Evolutionary conservation across 2,888 invertebrate genomes (phyloP), one percentile per base, ranked within the genome.

Genomic region (Archips xylosteana): DNA sequence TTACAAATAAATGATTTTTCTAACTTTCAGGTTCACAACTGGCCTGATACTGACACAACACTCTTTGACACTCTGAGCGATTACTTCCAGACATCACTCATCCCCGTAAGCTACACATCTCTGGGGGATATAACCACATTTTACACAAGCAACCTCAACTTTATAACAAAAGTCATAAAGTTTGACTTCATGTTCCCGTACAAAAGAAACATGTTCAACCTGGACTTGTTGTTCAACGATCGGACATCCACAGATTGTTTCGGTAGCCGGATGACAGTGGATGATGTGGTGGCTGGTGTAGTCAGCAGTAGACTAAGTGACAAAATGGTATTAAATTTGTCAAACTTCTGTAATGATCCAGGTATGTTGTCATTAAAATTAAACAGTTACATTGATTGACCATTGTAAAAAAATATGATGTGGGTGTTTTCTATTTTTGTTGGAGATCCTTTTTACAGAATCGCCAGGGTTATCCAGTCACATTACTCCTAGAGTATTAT

Each of bases 171-270:
- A 74, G 84, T 92, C 3, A 83, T 92, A 45, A 89, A 88, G 77
- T 78, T 85, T 13, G 92, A 93, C 72, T 94, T 92, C 70, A 85
- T 92, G 83, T 92, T 94, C 74, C 89, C 90, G 0, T 87, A 85
- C 61, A 80, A 85, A 73, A 85, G 88, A 49, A 89, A 81, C 63
- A 92, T 92, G 92, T 90, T 81, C 47, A 90, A 85, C 75, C 76
- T 94, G 59, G 91, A 93, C 63, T 79, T 94, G 49, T 75, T 93
- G 8, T 89, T 92, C 63, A 89, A 92, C 80, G 90, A 92, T 68
- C 92, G 87, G 75, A 84, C 78, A 5, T 90, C 93, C 0, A 66
- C 65, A 0, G 91, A 94, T 3, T 85, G 87, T 59, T 92, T 94
- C 81, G 85, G 85, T 5, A 83, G 77, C 23, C 63, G 75, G 45